A percentile compares a stretch with the other conserved stretches of the same genome.
phyloP scores from a whole-genome alignment of 2,888 invertebrate genomes.

The Lottia gigantea region DNA sequence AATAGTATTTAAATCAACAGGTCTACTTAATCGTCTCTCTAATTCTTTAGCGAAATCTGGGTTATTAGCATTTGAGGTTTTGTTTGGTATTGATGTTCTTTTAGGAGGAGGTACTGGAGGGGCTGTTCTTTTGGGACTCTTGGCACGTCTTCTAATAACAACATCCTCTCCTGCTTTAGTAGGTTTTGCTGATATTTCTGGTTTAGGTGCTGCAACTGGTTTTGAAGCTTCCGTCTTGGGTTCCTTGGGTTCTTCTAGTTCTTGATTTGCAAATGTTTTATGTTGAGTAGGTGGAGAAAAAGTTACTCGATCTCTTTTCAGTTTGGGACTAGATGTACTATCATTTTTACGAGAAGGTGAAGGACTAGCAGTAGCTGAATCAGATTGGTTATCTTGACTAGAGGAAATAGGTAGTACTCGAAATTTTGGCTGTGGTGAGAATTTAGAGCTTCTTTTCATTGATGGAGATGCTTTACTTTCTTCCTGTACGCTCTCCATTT shows the following conservation, averaged over 20 bases:
- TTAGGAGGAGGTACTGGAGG: constrained; percentile 43
- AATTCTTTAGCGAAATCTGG: constrained; percentile 51
- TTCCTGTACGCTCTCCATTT: not conserved
- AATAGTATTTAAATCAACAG: constrained; percentile 25
- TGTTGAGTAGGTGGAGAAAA: not conserved
- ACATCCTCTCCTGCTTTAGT: constrained; percentile 31
- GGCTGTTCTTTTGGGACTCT: constrained; percentile 53
- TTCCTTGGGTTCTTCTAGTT: constrained; percentile 9
- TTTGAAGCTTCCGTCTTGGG: constrained; percentile 6
- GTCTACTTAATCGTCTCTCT: constrained; percentile 43
- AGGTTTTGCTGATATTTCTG: constrained; percentile 7
- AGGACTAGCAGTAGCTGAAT: constrained; percentile 24
- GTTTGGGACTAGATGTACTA: constrained; percentile 35
- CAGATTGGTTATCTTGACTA: constrained; percentile 7
- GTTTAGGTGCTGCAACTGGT: constrained; percentile 13
- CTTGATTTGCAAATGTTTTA: not conserved
- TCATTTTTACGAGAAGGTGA: constrained; percentile 26
- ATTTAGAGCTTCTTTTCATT: constrained; percentile 26
- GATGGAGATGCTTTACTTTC: constrained; percentile 19
- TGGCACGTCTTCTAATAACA: constrained; percentile 44
- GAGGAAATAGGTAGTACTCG: constrained; percentile 25
- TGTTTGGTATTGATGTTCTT: constrained; percentile 34
- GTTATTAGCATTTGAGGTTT: constrained; percentile 31
- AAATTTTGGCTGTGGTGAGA: constrained; percentile 27
- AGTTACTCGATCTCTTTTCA: constrained; percentile 22